These are phyloP conservation scores for Xanthia togata DNA, from an alignment of 2,888 invertebrate species.

Conservation along the genomic window DNA sequence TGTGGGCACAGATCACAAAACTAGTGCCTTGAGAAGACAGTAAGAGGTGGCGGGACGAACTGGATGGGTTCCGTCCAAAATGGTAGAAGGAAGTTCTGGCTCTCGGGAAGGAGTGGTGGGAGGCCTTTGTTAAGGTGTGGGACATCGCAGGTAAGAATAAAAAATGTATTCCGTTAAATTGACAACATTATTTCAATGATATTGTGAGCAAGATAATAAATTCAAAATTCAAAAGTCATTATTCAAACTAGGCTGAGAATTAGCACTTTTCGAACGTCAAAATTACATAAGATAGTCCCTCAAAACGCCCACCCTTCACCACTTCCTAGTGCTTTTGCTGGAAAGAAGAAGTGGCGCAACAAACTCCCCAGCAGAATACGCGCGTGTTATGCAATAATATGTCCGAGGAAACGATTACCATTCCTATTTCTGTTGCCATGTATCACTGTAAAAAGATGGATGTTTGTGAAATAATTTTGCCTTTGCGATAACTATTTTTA, in stretches of 20 bases:
- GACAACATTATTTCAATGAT: neutral
- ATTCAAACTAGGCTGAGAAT: no score
- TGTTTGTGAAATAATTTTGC: neutral
- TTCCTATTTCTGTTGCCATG: neutral
- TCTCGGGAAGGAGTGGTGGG: no score
- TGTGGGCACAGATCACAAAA: neutral
- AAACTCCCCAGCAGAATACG: no score
- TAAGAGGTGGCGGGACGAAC: neutral
- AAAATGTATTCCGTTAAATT: neutral
- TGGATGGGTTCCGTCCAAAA: neutral
- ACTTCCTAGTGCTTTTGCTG: no score
- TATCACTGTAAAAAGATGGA: neutral
- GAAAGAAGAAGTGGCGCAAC: no score
- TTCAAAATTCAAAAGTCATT: no score
- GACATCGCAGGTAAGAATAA: neutral
- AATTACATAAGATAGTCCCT: no score
- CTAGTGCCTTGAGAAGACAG: neutral
- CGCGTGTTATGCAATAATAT: neutral
- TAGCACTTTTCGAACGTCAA: no score
- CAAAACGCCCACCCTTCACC: no score
- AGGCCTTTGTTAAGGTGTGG: neutral
- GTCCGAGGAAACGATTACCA: neutral
- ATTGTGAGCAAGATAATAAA: neutral
- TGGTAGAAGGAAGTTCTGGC: no score
- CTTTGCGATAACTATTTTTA: neutral